Base-by-base conservation (phyloP, 2,888 invertebrate genomes). In the Hydrotaea diabolus region DNA sequence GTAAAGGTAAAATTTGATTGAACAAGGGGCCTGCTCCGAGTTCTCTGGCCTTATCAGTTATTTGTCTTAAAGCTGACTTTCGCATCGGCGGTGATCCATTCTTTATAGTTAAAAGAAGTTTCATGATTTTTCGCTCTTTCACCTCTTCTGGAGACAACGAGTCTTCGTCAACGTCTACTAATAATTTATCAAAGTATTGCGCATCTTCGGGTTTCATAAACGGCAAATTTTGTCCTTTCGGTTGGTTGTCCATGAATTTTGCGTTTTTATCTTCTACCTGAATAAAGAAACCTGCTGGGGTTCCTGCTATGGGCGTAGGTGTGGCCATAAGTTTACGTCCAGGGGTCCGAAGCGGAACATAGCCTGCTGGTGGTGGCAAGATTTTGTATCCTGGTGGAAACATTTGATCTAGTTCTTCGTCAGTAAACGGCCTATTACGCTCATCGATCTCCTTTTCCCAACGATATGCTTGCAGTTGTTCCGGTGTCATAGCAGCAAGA, bases 161-260 rank as follows among this genome's bases (percentile, higher is more conserved):
- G 90, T 99, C 98, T 93, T 99, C 99, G 92, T 99, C 99, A 36
- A 99, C 99, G 91, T 99, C 99, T 77, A 98, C 96, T 87, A 99
- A 94, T 86, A 99, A 94, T 93, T 99, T 99, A 93, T 99, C 99
- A 93, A 99, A 99, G 93, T 99, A 99, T 93, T 99, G 99, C 64
- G 99, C 98, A 93, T 99, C 99, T 93, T 99, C 99, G 0, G 99
- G 99, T 92, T 99, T 99, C 96, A 99, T 97, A 92, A 99, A 98
- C 17, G 99, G 99, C 88, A 99, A 94, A 93, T 99, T 99, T 89
- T 94, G 94, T 0, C 96, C 97, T 92, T 98, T 99, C 0, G 99
- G 99, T 93, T 99, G 99, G 91, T 98, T 98, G 92, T 99, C 99
- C 89, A 98, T 95, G 86, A 95, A 93, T 92, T 96, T 96, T 90